Evolutionary conservation across 2,888 invertebrate species (phyloP), one percentile per base, ranked within the genome.

Genomic region (Eupithecia inturbata): DNA sequence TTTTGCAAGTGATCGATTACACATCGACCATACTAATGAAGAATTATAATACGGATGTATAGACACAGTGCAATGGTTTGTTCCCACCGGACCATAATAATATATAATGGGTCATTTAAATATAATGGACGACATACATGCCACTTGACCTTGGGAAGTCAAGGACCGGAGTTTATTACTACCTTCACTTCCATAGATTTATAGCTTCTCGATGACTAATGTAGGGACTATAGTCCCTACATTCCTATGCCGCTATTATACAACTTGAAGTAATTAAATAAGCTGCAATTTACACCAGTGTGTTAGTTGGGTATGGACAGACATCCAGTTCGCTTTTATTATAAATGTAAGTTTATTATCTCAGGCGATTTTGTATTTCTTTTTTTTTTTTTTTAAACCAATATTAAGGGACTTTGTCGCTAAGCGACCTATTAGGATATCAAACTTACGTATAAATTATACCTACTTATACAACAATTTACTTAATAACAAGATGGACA

Each of bases 51-150:
- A 36, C 39, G 39, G 66, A 66, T 66, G 26, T 66, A n/a, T 39
- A 66, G 39, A 22, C 66, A 66, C 22, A 41, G 62, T 31, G 45
- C 66, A 26, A 45, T 70, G 33, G 45, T 45, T 70, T 67, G 60
- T 33, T 67, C 45, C 76, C 68, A 77, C 74, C 74, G 31, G 72
- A 90, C 89, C 89, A 90, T 90, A 84, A 89, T 26, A 22, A 87
- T 85, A 82, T 70, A 78, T 76, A 72, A 71, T 78, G 81, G 81
- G 82, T 78, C 79, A 88, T 90, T 89, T 88, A 86, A 91, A 89
- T 90, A 88, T 89, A 90, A 91, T 89, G 82, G 74, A 26, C 77
- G 73, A 41, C 36, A 49, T 45, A 70, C 70, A 57, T 14, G 53
- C 49, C 67, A 79, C 80, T 79, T 75, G 83, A 83, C 86, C 86